Evolutionary conservation across 2,888 invertebrate genomes (phyloP).

Genomic region (Leucania comma): DNA sequence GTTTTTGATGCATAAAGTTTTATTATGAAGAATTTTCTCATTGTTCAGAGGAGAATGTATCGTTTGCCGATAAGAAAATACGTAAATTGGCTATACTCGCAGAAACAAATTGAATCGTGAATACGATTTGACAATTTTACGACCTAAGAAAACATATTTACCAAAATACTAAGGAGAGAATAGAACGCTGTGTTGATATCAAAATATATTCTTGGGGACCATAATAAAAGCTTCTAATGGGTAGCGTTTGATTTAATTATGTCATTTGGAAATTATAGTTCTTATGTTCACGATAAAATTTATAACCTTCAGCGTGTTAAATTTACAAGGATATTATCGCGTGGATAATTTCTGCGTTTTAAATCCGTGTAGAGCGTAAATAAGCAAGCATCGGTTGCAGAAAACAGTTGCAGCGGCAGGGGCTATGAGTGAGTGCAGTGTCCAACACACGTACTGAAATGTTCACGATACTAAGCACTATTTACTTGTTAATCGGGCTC

Average conservation of each 20-base stretch:
- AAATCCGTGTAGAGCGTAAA: conserved; percentile 76
- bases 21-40: conserved; percentile 29
- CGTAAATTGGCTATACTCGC: conserved; percentile 52
- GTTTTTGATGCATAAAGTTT: conserved; percentile 34
- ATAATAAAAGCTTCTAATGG: conserved; percentile 36
- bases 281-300: conserved; percentile 68
- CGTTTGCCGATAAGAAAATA: conserved; percentile 64
- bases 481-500: conserved; percentile 63
- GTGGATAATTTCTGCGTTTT: conserved; percentile 81
- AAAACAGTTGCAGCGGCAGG: conserved; percentile 74
- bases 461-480: conserved; percentile 58
- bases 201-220: conserved; percentile 10
- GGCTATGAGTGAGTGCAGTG: conserved; percentile 70
- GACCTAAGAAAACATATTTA: conserved; percentile 53
- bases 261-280: conserved; percentile 51
- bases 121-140: conserved; percentile 58
- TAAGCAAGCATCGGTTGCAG: conserved; percentile 69
- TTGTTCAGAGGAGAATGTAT: conserved; percentile 50
- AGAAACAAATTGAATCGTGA: conserved; percentile 62
- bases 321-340: conserved; percentile 83
- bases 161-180: conserved; percentile 40
- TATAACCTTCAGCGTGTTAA: conserved; percentile 69
- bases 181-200: conserved; percentile 24
- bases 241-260: conserved; percentile 48
- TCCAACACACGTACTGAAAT: conserved; percentile 65